phyloP scores from a whole-genome alignment of 2,797 vertebrate species.

The Sebastes glaucus region DNA sequence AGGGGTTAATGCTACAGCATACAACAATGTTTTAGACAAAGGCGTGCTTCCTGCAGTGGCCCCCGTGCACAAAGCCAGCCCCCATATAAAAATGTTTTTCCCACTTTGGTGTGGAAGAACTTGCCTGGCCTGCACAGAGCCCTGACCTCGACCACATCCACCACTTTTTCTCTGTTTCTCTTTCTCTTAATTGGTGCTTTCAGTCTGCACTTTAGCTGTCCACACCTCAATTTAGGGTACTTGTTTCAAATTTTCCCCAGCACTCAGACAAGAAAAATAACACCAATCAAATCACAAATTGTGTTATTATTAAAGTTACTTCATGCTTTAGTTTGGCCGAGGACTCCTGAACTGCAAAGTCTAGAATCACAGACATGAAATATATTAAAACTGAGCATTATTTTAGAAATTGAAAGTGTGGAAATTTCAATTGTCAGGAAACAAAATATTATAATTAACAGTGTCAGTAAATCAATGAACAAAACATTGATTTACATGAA shows the following conservation, averaged over 20 bases:
- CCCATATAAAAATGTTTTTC: neutral
- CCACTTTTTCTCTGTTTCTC: neutral
- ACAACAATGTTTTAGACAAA: no score
- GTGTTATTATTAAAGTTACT: neutral
- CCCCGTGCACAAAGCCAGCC: neutral
- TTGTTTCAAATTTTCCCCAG: neutral
- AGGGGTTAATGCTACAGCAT: no score
- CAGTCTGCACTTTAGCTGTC: neutral
- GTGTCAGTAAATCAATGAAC: neutral
- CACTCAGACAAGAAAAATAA: neutral
- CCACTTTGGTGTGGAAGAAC: neutral
- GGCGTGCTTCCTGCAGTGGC: no score
- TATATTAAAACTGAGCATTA: neutral
- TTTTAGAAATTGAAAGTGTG: neutral
- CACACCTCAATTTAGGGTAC: neutral
- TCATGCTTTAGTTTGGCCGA: neutral
- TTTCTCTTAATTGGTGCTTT: neutral
- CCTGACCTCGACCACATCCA: neutral
- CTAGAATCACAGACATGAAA: neutral
- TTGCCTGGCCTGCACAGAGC: neutral
- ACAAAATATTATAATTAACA: neutral
- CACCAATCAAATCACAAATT: neutral
- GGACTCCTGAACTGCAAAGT: neutral
- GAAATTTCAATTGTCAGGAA: neutral
- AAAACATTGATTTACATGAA: neutral